Evolutionary conservation across 2,888 invertebrate genomes (phyloP).

Genomic region (Agrilus mali): DNA sequence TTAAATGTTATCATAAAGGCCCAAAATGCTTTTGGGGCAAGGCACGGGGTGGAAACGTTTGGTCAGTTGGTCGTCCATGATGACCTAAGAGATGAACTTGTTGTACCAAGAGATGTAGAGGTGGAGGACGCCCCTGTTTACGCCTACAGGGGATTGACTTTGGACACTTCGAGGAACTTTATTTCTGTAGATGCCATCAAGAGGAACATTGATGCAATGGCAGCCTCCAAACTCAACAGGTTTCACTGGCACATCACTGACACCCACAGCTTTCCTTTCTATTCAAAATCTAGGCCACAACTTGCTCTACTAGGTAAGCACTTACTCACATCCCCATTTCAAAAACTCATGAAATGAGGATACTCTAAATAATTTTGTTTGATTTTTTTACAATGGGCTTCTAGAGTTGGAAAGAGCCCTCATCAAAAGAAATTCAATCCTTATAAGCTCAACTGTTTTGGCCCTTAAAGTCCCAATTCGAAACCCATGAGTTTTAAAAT

Average conservation of each 20-base stretch:
- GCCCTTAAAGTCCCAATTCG: too few relatives aligned
- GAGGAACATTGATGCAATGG: constrained; percentile 76
- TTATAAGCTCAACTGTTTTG: too few relatives aligned
- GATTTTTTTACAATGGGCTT: too few relatives aligned
- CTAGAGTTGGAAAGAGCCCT: too few relatives aligned
- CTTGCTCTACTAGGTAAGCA: constrained; percentile 41
- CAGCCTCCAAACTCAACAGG: constrained; percentile 78
- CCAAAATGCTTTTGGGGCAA: constrained; percentile 50
- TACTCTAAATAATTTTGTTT: too few relatives aligned
- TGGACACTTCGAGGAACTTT: constrained; percentile 88
- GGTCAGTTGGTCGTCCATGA: constrained; percentile 56
- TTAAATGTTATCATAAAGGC: constrained; percentile 44
- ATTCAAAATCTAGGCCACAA: constrained; percentile 58
- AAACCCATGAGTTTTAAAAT: too few relatives aligned
- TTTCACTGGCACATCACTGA: constrained; percentile 95
- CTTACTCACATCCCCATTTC: too few relatives aligned
- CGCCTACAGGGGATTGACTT: constrained; percentile 73
- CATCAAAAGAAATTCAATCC: too few relatives aligned
- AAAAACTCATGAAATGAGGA: too few relatives aligned
- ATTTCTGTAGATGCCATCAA: constrained; percentile 59
- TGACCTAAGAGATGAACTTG: constrained; percentile 44
- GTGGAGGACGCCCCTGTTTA: constrained; percentile 73
- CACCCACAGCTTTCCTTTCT: constrained; percentile 87
- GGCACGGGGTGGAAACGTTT: constrained; percentile 56
- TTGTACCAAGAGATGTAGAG: constrained; percentile 48